Percentiles rank a stretch among this genome's conserved stretches.
Evolutionary conservation across 1,140 invertebrate species (phyloP).

Genomic region (Cydia pomonella): DNA sequence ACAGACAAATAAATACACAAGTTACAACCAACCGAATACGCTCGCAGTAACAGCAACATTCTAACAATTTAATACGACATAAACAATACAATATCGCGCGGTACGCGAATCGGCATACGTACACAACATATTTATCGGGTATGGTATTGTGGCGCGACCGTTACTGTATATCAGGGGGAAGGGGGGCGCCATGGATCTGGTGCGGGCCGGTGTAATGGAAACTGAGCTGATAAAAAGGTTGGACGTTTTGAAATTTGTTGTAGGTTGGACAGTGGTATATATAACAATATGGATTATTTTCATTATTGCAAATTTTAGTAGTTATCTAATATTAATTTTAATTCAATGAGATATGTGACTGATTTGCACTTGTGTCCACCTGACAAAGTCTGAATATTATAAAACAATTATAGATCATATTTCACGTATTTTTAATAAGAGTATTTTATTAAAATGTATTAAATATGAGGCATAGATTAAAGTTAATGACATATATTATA

Average conservation of each 20-base stretch:
- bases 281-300: background rate
- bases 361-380: too few species aligned
- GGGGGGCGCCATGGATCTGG: conserved; percentile 74
- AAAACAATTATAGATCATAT: too few species aligned
- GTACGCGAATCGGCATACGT: conserved; percentile 65
- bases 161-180: conserved; percentile 75
- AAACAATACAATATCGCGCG: conserved; percentile 75
- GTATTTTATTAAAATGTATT: too few species aligned
- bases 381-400: too few species aligned
- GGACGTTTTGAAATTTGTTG: background rate
- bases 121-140: conserved; percentile 75
- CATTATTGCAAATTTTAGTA: background rate
- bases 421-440: too few species aligned
- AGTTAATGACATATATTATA: too few species aligned
- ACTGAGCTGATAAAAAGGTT: conserved; percentile 47
- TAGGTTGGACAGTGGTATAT: background rate
- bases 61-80: conserved; percentile 78
- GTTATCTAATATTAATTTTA: too few species aligned
- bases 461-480: too few species aligned
- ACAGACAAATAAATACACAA: conserved; percentile 61
- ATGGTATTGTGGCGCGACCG: conserved; percentile 77
- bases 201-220: conserved; percentile 59
- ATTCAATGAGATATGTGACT: too few species aligned
- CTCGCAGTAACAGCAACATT: conserved; percentile 78
- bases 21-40: conserved; percentile 72